A percentile compares a stretch with the other conserved stretches of the same genome.
phyloP scores from a whole-genome alignment of 2,113 vertebrate species.

The Fregata magnificens region DNA sequence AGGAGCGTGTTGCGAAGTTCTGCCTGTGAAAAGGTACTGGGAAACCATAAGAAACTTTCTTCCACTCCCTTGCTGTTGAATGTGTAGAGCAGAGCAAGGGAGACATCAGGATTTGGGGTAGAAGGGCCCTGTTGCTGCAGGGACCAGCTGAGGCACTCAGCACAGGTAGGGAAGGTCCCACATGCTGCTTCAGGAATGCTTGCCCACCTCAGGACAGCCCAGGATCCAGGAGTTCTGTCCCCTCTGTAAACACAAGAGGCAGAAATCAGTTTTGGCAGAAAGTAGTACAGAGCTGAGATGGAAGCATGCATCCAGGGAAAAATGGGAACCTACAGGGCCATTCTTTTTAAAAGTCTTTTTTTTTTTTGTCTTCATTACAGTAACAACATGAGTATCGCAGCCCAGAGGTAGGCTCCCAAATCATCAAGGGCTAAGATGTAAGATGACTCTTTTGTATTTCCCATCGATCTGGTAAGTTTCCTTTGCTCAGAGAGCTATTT shows the following conservation, averaged over 20 bases:
- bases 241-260: background rate
- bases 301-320: background rate
- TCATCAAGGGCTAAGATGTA: background rate
- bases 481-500: background rate
- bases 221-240: background rate
- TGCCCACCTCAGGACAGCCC: background rate
- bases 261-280: background rate
- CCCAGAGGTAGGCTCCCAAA: background rate
- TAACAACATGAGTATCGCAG: background rate
- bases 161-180: background rate
- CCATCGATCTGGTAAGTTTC: background rate
- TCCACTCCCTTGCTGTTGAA: background rate
- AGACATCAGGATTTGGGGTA: background rate
- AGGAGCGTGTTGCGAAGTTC: background rate
- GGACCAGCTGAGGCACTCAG: background rate
- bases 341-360: background rate
- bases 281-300: background rate
- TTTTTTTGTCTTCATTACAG: background rate
- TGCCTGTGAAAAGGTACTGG: background rate
- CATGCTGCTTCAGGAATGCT: background rate
- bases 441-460: background rate
- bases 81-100: background rate
- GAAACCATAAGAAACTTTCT: background rate
- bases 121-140: background rate
- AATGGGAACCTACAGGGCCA: background rate